Evolutionary conservation across 2,797 vertebrate genomes (phyloP), one percentile per base, ranked within the genome.

Genomic region (Mormyrus hasselquistii): DNA sequence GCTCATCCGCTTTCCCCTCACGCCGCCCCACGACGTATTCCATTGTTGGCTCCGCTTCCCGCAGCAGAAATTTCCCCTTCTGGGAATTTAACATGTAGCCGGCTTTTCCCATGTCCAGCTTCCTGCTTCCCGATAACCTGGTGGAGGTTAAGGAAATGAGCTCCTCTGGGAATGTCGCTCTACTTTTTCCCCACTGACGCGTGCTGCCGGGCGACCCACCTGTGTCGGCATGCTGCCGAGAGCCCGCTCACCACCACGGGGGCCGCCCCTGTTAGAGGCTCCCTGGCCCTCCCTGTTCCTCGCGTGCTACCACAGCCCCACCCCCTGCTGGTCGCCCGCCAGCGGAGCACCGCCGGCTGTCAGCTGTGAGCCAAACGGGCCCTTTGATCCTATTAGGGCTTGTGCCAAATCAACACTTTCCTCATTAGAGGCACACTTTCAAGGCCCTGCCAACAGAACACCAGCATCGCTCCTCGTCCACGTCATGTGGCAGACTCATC

Each of bases 371-470:
- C 95, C 95, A 96, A 96, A 96, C 95, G 94, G 95, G 94, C 95
- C 94, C 95, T 96, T 96, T 96, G 95, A 96, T 96, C 95, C 95
- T 96, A 96, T 96, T 96, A 96, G 95, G 94, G 95, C 92, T 91
- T 38, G 92, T 92, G 94, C 96, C 96, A 96, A 95, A 96, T 96
- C 95, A 95, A 96, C 96, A 96, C 95, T 96, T 95, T 95, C 93
- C 94, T 96, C 95, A 95, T 96, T 96, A 95, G 29, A 94, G 93
- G 92, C 95, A 69, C 87, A 41, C 57, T 86, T 89, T 79, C 76
- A 87, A 57, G n/a, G 12, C 59, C 65, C 41, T 87, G 89, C 89
- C 89, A 87, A 34, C 85, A 55, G 84, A 87, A 65, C 83, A 86
- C 82, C 57, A 86, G 88, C 47, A 49, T 34, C 1, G 73, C 73